Evolutionary conservation across 2,888 invertebrate species (phyloP).

Genomic region (Agrenia bidenticulata): DNA sequence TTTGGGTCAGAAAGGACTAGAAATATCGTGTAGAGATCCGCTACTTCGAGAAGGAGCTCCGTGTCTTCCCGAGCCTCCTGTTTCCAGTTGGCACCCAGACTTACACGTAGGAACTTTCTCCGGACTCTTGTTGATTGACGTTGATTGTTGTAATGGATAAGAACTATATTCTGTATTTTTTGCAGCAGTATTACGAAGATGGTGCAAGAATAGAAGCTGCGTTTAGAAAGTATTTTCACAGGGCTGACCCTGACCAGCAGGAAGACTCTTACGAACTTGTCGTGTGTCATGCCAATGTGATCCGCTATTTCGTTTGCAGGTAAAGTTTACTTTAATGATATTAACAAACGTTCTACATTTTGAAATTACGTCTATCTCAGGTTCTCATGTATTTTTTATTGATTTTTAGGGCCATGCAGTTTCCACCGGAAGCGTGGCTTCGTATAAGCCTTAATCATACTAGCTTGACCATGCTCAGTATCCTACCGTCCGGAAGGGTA

Average conservation of each 20-base stretch:
- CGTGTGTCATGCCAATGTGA: conserved; percentile 98
- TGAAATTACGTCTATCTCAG: neutral
- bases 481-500: conserved; percentile 66
- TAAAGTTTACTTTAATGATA: too few relatives aligned
- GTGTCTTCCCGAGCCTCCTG: conserved; percentile 87
- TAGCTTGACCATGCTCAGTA: conserved; percentile 85
- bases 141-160: neutral
- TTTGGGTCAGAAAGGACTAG: conserved; percentile 54
- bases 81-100: conserved; percentile 80
- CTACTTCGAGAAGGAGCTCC: conserved; percentile 91
- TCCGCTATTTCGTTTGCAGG: conserved; percentile 91
- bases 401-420: conserved; percentile 79
- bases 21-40: conserved; percentile 66
- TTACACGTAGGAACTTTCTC: conserved; percentile 68
- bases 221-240: conserved; percentile 87
- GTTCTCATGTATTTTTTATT: conserved; percentile 18
- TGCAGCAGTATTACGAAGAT: conserved; percentile 87
- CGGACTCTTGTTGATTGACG: neutral
- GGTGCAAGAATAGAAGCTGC: conserved; percentile 94
- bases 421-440: conserved; percentile 96
- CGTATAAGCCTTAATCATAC: conserved; percentile 87
- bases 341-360: neutral
- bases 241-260: conserved; percentile 77
- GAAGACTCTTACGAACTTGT: conserved; percentile 83
- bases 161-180: neutral